Evolutionary conservation across 2,797 vertebrate species (phyloP).

Genomic region (Fringilla coelebs): DNA sequence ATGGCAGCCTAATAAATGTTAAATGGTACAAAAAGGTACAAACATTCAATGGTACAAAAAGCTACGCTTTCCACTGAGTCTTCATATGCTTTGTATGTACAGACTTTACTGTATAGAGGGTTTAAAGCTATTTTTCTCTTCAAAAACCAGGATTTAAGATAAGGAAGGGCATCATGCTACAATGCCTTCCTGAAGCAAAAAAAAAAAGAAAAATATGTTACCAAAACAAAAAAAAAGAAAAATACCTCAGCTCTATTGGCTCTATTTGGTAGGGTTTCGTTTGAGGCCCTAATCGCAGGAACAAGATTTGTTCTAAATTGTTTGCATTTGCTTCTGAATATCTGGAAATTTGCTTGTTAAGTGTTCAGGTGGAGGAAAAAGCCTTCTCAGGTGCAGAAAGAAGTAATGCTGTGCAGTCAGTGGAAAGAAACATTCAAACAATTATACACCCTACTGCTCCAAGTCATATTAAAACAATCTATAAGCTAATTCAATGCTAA

Average conservation of each 20-base stretch:
- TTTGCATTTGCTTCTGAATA: slow-evolving; percentile 62
- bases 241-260: background rate
- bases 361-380: slow-evolving; percentile 62
- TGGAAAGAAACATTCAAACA: slow-evolving; percentile 65
- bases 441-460: slow-evolving; percentile 64
- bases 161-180: background rate
- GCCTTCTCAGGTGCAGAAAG: slow-evolving; percentile 60
- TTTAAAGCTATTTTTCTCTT: background rate
- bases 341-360: slow-evolving; percentile 64
- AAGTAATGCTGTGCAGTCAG: slow-evolving; percentile 58
- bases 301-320: slow-evolving; percentile 56
- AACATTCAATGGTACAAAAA: background rate
- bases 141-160: background rate
- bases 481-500: slow-evolving; percentile 64
- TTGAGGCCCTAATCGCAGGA: slow-evolving; percentile 51
- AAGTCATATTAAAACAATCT: slow-evolving; percentile 71
- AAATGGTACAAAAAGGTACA: background rate
- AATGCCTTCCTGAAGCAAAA: background rate
- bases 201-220: background rate
- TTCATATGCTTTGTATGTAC: background rate
- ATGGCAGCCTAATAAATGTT: background rate
- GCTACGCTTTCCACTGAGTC: background rate
- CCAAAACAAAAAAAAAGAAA: background rate
- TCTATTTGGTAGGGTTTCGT: slow-evolving; percentile 41
- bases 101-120: background rate